Base-by-base conservation (phyloP, 2,888 invertebrate genomes). In the Leptinotarsa rubiginosa region DNA sequence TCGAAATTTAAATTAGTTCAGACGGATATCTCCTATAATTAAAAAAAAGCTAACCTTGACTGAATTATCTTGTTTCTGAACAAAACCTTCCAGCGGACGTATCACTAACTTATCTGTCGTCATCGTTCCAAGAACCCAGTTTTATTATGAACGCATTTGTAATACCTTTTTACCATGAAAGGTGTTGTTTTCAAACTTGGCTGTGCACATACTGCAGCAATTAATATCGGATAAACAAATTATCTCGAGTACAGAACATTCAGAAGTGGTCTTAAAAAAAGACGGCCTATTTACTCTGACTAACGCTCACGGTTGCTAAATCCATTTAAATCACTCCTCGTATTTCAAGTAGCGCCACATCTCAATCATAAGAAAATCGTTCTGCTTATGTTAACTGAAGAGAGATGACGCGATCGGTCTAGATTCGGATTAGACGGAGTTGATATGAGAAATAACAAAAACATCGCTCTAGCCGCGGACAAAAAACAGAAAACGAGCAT, bases 161-260 rank as follows among this genome's bases (percentile, higher is more conserved):
- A 31, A 67, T 73, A 73, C 73, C 73, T 69, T 73, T 73, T 72
- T 56, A 68, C 75, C 75, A 75, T 75, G 72, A 75, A 75, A 75
- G 75, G 75, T 73, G 68, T 70, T 65, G 75, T 70, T 75, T 50
- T 71, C 67, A 50, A 59, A 59, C 22, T 20, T 25, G 52, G 66
- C 64, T 47, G 50, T 59, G 66, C 56, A 73, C 76, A 72, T 65
- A 74, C 72, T 77, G 77, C 54, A 67, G 74, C 78, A 78, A 80
- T 81, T 78, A 81, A 78, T 77, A 74, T 78, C 71, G 72, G 70
- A 79, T 78, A 81, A 81, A 80, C 78, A 81, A 81, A 78, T 76
- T 31, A 62, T 41, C 62, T 78, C 73, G 77, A 52, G 49, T 49
- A 67, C 12, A n/a, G 67, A 56, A 50, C 50, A 67, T 49, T 52